Conservation (phyloP, 2,888 invertebrate species). For the Parthenolecanium corni region DNA sequence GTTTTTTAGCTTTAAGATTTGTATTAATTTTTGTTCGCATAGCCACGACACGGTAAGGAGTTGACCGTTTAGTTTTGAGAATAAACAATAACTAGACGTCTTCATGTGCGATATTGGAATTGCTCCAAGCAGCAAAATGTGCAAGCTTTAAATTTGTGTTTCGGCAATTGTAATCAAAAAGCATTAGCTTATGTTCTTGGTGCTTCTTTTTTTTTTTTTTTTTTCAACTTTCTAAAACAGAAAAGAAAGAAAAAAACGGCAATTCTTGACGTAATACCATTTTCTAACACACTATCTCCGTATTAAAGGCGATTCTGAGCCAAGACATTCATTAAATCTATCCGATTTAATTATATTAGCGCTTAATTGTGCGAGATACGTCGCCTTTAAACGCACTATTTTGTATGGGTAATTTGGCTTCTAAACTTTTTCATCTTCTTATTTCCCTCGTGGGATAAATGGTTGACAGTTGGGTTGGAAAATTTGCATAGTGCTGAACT, state of each 20-base stretch:
- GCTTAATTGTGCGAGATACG: constrained; percentile 9
- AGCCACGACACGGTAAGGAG: too few relatives aligned
- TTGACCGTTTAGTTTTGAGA: constrained; percentile 22
- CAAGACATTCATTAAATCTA: constrained; percentile 27
- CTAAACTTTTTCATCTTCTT: neutral
- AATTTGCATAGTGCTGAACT: too few relatives aligned
- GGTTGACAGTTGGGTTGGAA: too few relatives aligned
- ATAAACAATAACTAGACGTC: constrained; percentile 20
- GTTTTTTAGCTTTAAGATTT: too few relatives aligned
- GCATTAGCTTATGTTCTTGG: neutral
- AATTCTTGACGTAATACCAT: constrained; percentile 12
- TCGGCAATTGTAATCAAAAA: constrained; percentile 22
- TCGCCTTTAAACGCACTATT: constrained; percentile 11
- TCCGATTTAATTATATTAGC: constrained; percentile 26
- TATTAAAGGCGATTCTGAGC: constrained; percentile 8
- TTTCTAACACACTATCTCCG: constrained; percentile 13
- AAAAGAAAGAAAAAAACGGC: neutral
- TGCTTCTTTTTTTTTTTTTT: neutral
- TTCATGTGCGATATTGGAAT: constrained; percentile 27
- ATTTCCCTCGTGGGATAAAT: too few relatives aligned
- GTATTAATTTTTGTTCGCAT: too few relatives aligned
- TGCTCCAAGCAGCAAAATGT: constrained; percentile 8
- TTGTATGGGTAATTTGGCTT: constrained; percentile 18
- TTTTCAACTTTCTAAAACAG: too few relatives aligned
- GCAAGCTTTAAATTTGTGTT: constrained; percentile 24